Evolutionary conservation across 1,140 invertebrate species (phyloP), one percentile per base, ranked within the genome.

Genomic region (Danaus melanippus): DNA sequence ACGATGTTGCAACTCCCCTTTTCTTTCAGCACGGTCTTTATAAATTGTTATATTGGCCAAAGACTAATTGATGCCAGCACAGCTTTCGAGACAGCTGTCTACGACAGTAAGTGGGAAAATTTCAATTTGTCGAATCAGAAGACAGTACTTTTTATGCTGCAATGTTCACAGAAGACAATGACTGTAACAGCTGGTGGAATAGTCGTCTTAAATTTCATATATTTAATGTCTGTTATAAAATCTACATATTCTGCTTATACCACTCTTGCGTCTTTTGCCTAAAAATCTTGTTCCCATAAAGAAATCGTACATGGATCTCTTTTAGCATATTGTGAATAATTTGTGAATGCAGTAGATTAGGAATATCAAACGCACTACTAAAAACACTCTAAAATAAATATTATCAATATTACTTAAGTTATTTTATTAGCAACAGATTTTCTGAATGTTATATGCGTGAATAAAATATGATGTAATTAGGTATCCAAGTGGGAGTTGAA

Each of bases 11-110:
- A 77, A 54, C 57, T 83, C 50, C 79, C 79, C 1, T 83, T 72
- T 21, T 70, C 72, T 5, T 56, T 80, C 10, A 66, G 68, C 10
- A 71, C 75, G 52, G 61, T 83, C 1, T 66, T 63, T 2, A 73
- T 79, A 62, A 76, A 77, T 32, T 80, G 77, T 56, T 67, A 73
- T 9, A 65, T 64, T 8, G 79, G 79, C 1, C 79, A 83, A 63
- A 66, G 67, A 7, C 50, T 83, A 4, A 68, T 71, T 12, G 74
- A 79, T 44, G 71, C 77, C 0, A 69, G 69, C 50, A 8, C 56
- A 0, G 46, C 43, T 5, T 80, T 80, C 39, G 70, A 78, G 44
- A 66, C 56, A 6, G 64, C 79, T 0, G 66, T 83, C 0, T 83
- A 80, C 42, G 58, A 60, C 32, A 74, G 74, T 12, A 64, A 70